Base-by-base conservation (phyloP, 2,113 vertebrate species). In the Isichthys henryi region DNA sequence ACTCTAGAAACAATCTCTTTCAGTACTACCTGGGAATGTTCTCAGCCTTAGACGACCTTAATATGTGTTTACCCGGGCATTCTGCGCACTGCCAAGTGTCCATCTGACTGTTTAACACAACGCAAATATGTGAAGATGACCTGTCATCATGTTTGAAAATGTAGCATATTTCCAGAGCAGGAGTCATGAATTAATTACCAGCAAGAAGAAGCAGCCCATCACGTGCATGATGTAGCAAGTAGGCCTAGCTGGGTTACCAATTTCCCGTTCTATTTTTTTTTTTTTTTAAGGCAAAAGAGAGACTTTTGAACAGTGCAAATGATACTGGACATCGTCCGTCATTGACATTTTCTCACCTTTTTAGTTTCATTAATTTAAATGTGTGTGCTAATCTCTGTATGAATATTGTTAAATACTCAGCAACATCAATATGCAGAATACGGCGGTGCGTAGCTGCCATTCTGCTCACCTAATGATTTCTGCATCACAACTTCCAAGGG, bases 181-280 rank as follows among this genome's bases (percentile, higher is more conserved):
- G 85, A 88, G 87, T 45, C 35, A 58, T 66, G 52, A 88, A 88
- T 43, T 62, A 46, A 82, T 89, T 43, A 89, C 46, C 48, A 56
- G 74, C 9, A 56, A 89, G 50, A 17, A 49, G 31, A 43, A 56
- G 50, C n/a, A 62, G 56, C 56, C 56, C 15, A 80, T 43, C 48
- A 49, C 31, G 31, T 7, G 27, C 50, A 11, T 56, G 70, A 43
- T 88, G 82, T 43, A n/a, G 56, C 88, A 87, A 53, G 85, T 86
- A 17, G 62, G n/a, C 62, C 62, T 66, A 66, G 27, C 46, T 50
- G 31, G 39, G 15, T 43, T 82, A 53, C 17, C 17, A 50, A 53
- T 70, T 48, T 27, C 15, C 23, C 27, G 1, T 49, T 46, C 4
- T 70, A 5, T 39, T 39, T 39, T 39, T 1, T 39, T 39, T 39